Conservation (phyloP, 2,113 vertebrate genomes). For the Centropristis striata region DNA sequence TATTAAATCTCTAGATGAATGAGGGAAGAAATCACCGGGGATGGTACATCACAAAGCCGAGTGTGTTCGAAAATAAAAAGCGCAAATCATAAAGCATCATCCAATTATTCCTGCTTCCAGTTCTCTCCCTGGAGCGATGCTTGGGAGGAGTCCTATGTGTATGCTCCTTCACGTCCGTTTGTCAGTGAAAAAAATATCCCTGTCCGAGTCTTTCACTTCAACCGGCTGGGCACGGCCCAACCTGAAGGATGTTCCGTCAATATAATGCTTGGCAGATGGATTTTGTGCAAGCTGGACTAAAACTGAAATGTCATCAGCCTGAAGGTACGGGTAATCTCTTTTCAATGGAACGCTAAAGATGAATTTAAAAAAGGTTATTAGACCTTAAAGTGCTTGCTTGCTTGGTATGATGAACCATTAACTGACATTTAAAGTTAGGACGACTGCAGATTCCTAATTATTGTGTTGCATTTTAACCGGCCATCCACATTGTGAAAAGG, state of each 20-base stretch:
- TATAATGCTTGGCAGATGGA: constrained; percentile 22
- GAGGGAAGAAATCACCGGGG: constrained; percentile 51
- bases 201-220: constrained; percentile 44
- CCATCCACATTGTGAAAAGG: too few species aligned
- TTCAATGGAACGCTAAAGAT: background rate
- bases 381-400: background rate
- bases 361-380: background rate
- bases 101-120: constrained; percentile 59
- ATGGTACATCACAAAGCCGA: constrained; percentile 36
- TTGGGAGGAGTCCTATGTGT: constrained; percentile 26
- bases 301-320: constrained; percentile 2
- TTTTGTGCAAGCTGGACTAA: constrained; percentile 13
- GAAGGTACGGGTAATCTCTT: constrained; percentile 8
- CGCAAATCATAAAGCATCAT: constrained; percentile 55
- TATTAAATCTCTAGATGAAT: constrained; percentile 47
- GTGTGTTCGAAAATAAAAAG: constrained; percentile 65
- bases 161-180: constrained; percentile 22
- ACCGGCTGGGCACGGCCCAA: constrained; percentile 10
- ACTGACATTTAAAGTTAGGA: background rate
- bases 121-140: constrained; percentile 51
- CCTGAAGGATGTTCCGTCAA: constrained; percentile 17
- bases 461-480: too few species aligned
- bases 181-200: constrained; percentile 32
- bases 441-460: background rate
- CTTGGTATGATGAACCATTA: background rate